phyloP scores from a whole-genome alignment of 2,888 invertebrate genomes.

The Drosophila longiperda region DNA sequence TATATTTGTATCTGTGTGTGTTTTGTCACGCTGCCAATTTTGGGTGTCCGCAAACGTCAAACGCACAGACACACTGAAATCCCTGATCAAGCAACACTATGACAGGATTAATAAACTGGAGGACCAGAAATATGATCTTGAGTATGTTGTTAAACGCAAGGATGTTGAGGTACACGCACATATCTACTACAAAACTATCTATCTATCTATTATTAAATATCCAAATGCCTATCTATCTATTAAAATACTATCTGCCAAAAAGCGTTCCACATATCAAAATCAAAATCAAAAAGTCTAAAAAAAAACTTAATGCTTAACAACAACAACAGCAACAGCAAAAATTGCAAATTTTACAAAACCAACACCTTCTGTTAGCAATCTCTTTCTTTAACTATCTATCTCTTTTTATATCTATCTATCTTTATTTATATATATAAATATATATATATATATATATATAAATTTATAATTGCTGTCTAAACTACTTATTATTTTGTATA shows the following conservation, averaged over 20 bases:
- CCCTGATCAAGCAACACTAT: slow-evolving; percentile 93
- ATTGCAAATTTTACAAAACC: slow-evolving; percentile 25
- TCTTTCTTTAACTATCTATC: slow-evolving; percentile 36
- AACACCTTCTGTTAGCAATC: slow-evolving; percentile 67
- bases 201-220: slow-evolving; percentile 34
- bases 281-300: slow-evolving; percentile 68
- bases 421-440: slow-evolving; percentile 14
- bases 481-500: slow-evolving; percentile 57
- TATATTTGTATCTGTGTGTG: slow-evolving; percentile 34
- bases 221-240: slow-evolving; percentile 15
- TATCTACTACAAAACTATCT: slow-evolving; percentile 45
- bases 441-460: slow-evolving; percentile 28
- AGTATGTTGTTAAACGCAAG: slow-evolving; percentile 98
- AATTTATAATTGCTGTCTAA: slow-evolving; percentile 47
- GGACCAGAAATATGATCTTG: slow-evolving; percentile 98
- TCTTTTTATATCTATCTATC: slow-evolving; percentile 26
- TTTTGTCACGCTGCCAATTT: slow-evolving; percentile 30
- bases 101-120: slow-evolving; percentile 94
- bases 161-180: slow-evolving; percentile 95
- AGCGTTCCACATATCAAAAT: slow-evolving; percentile 59
- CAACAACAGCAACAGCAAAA: slow-evolving; percentile 42
- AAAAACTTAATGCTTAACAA: slow-evolving; percentile 60
- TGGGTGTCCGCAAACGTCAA: slow-evolving; percentile 14
- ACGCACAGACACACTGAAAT: slow-evolving; percentile 90
- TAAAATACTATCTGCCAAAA: slow-evolving; percentile 14